Evolutionary conservation across 1,140 invertebrate genomes (phyloP).

Genomic region (Choristoneura fumiferana): DNA sequence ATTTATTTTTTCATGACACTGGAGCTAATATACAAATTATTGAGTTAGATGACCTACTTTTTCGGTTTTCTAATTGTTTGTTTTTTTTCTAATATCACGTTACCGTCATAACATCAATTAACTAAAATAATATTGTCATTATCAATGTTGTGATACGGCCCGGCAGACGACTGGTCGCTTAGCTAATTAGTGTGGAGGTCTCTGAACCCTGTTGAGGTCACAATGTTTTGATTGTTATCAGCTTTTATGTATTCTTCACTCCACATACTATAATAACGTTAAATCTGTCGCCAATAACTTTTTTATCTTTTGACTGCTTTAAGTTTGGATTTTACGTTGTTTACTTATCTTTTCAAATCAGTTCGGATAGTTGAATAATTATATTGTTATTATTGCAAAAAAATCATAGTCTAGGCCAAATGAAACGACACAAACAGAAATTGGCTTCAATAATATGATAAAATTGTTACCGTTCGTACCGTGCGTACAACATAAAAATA

Average conservation of each 20-base stretch:
- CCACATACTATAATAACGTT: not conserved
- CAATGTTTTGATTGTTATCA: slow-evolving; percentile 11
- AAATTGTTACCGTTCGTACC: too few relatives aligned
- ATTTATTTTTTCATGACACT: too few relatives aligned
- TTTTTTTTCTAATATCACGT: slow-evolving; percentile 1
- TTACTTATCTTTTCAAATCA: too few relatives aligned
- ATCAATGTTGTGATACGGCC: not conserved
- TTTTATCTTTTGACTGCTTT: not conserved
- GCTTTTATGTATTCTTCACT: not conserved
- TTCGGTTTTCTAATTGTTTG: slow-evolving; percentile 1
- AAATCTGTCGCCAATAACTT: too few relatives aligned
- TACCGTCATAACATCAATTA: slow-evolving; percentile 13
- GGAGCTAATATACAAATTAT: too few relatives aligned
- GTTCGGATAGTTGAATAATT: too few relatives aligned
- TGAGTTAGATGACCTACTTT: not conserved
- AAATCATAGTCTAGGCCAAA: too few relatives aligned
- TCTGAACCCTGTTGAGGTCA: not conserved
- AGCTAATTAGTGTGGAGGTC: slow-evolving; percentile 9
- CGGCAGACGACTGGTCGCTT: not conserved
- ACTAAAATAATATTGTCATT: slow-evolving; percentile 16
- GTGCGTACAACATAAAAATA: too few relatives aligned
- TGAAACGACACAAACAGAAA: too few relatives aligned
- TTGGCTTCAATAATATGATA: too few relatives aligned
- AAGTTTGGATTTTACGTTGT: not conserved
- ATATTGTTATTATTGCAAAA: too few relatives aligned